phyloP scores from a whole-genome alignment of 2,113 vertebrate genomes.

The Lepus timidus region DNA sequence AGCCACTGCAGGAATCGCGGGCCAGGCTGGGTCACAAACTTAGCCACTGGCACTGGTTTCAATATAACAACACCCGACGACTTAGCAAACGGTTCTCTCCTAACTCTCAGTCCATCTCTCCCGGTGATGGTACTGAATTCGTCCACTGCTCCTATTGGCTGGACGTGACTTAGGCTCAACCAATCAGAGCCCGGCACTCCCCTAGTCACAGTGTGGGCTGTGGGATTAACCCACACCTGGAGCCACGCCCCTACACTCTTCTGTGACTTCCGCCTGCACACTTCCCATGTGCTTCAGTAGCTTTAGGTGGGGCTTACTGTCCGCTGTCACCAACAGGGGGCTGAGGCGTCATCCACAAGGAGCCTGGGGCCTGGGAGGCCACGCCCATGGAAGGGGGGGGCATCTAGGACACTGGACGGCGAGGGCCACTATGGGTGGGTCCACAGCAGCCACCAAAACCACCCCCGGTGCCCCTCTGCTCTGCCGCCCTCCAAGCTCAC shows the following conservation, averaged over 20 bases:
- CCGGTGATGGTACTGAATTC: neutral
- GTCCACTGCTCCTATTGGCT: neutral
- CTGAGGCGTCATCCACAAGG: neutral
- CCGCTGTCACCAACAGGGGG: accelerated
- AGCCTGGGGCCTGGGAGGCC: neutral
- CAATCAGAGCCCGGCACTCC: neutral
- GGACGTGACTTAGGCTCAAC: neutral
- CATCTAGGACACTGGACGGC: neutral
- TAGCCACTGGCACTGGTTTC: neutral
- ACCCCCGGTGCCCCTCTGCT: neutral
- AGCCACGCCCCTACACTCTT: neutral
- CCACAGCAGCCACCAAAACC: too few species aligned
- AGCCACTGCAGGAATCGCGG: neutral
- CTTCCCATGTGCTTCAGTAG: neutral
- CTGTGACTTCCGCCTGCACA: neutral
- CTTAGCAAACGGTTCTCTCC: neutral
- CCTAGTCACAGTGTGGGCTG: neutral
- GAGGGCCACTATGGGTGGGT: too few species aligned
- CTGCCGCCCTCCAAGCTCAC: neutral
- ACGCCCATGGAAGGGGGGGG: accelerated
- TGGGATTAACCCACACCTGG: neutral
- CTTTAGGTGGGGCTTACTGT: neutral
- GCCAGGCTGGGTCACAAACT: neutral
- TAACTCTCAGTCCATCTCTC: neutral
- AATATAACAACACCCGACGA: neutral